phyloP scores from a whole-genome alignment of 2,797 vertebrate genomes.

The Siniperca scherzeri region DNA sequence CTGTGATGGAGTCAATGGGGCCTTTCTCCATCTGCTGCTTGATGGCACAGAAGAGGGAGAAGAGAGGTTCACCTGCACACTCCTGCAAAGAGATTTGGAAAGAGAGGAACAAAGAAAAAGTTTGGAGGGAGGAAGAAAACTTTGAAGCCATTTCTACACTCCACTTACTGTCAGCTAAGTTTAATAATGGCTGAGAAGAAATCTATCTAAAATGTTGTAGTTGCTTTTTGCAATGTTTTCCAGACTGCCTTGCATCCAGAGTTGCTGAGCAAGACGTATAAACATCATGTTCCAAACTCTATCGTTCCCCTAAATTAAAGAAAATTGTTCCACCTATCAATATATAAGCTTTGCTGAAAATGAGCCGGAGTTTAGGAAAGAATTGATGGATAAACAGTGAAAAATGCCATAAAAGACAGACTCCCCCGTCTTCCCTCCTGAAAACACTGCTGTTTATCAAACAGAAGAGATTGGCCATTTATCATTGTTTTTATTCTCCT shows the following conservation, averaged over 20 bases:
- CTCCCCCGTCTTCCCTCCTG: conserved; percentile 15
- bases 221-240: conserved; percentile 26
- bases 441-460: conserved; percentile 57
- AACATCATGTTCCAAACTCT: conserved; percentile 21
- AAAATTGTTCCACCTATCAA: conserved; percentile 39
- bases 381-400: conserved; percentile 49
- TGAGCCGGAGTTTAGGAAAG: conserved; percentile 20
- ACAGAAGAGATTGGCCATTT: conserved; percentile 38
- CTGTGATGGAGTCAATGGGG: conserved; percentile 97
- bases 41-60: conserved; percentile 98
- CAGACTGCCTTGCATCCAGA: conserved; percentile 18
- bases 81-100: conserved; percentile 85
- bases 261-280: conserved; percentile 48
- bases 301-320: conserved; percentile 41
- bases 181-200: conserved; percentile 38
- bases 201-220: conserved; percentile 12
- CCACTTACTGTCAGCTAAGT: conserved; percentile 14
- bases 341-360: conserved; percentile 28
- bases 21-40: conserved; percentile 99
- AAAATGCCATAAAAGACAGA: conserved; percentile 27
- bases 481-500: conserved; percentile 54
- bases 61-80: conserved; percentile 96
- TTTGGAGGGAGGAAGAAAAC: conserved; percentile 38
- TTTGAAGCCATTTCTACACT: conserved; percentile 38
- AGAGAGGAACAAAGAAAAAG: conserved; percentile 25